Conservation (phyloP, 2,797 vertebrate species). For the Lutjanus argentimaculatus region DNA sequence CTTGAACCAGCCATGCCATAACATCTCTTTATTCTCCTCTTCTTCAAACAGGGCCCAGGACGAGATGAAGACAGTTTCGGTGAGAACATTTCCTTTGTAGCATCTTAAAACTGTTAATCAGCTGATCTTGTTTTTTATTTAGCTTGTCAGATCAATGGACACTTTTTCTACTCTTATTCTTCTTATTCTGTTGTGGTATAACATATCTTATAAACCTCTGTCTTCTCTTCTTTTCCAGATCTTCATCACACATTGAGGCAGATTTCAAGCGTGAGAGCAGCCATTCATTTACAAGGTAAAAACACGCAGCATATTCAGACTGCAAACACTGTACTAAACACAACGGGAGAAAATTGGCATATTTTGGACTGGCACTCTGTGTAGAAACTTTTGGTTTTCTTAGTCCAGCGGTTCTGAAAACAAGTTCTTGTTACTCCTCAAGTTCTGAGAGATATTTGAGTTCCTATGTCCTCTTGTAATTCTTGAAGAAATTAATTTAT, state of each 20-base stretch:
- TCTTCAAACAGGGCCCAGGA: constrained; percentile 38
- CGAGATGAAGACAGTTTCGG: constrained; percentile 25
- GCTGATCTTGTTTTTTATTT: neutral
- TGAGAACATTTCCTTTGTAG: constrained; percentile 31
- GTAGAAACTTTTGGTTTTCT: neutral
- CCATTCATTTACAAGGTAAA: constrained; percentile 86
- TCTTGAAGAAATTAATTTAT: neutral
- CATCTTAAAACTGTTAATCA: neutral
- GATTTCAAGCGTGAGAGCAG: constrained; percentile 70
- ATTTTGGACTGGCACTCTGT: neutral
- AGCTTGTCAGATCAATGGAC: neutral
- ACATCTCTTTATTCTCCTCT: constrained; percentile 21
- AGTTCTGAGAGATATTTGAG: neutral
- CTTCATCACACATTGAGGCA: constrained; percentile 74
- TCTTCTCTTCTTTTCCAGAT: constrained; percentile 60
- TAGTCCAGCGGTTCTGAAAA: neutral
- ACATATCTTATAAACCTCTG: neutral
- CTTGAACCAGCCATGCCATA: neutral
- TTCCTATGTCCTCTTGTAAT: neutral
- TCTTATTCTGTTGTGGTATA: too few species aligned
- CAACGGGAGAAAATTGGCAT: neutral
- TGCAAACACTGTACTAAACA: too few species aligned
- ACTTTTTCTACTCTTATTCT: neutral
- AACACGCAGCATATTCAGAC: neutral
- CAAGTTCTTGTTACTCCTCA: neutral